Percentiles rank a stretch among this genome's conserved stretches.
phyloP scores from a whole-genome alignment of 2,888 invertebrate genomes.

The Masnerella sp. region DNA sequence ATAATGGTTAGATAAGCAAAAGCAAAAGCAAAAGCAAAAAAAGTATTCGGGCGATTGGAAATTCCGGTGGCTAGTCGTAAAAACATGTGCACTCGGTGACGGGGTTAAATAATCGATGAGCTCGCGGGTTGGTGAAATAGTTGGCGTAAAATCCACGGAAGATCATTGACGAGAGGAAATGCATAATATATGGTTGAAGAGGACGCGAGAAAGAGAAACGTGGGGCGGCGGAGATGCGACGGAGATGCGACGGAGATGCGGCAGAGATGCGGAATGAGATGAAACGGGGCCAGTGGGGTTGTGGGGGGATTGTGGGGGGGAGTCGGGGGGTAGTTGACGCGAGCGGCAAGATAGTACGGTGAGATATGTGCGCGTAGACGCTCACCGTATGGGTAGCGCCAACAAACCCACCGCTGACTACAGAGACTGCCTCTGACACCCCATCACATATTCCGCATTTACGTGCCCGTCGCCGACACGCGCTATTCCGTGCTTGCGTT shows the following conservation, averaged over 20 bases:
- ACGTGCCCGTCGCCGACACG: slow-evolving; percentile 75
- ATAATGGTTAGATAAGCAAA: no score
- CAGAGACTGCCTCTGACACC: slow-evolving; percentile 77
- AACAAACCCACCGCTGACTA: slow-evolving; percentile 77
- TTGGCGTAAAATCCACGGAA: slow-evolving; percentile 40
- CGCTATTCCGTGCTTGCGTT: slow-evolving; percentile 73
- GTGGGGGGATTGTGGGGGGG: slow-evolving; percentile 24
- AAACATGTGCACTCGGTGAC: no score
- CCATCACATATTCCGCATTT: slow-evolving; percentile 77
- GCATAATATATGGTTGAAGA: slow-evolving; percentile 49
- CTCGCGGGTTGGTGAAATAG: slow-evolving; percentile 26
- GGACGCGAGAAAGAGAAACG: slow-evolving; percentile 39
- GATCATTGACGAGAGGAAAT: slow-evolving; percentile 48
- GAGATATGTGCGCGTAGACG: slow-evolving; percentile 55
- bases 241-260: slow-evolving; percentile 40
- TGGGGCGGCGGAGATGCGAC: slow-evolving; percentile 26
- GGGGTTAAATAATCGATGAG: slow-evolving; percentile 40
- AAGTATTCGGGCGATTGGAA: no score
- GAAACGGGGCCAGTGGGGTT: slow-evolving; percentile 26
- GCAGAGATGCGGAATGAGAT: slow-evolving; percentile 47
- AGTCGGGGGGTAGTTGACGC: slow-evolving; percentile 28
- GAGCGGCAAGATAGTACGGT: slow-evolving; percentile 41
- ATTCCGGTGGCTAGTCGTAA: no score
- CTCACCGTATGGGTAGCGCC: slow-evolving; percentile 71
- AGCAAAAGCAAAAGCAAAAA: no score